Percentiles rank a stretch among this genome's conserved stretches.
These are phyloP conservation scores for Gnathonemus echidnorhynchus DNA, from an alignment of 2,113 vertebrate genomes.

Conservation along the genomic window DNA sequence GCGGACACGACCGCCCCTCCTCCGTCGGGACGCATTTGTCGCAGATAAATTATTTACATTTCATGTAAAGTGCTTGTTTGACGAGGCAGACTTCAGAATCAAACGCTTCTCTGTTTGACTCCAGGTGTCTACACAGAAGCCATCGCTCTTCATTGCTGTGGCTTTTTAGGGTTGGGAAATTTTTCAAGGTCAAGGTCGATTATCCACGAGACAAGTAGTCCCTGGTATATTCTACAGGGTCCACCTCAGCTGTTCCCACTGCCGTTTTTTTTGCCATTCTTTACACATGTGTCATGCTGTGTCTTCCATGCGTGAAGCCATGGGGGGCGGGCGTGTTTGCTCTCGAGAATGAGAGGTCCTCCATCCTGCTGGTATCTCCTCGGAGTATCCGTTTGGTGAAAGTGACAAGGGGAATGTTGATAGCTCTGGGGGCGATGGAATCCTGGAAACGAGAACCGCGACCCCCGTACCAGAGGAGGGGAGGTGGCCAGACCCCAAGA, in stretches of 20 bases:
- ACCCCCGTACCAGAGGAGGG: neutral
- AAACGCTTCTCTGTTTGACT: neutral
- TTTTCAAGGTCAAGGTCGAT: neutral
- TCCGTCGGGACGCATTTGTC: conserved; percentile 4
- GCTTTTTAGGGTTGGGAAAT: neutral
- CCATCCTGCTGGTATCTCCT: neutral
- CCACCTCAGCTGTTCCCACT: neutral
- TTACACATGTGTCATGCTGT: neutral
- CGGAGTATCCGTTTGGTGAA: neutral
- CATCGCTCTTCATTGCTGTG: neutral
- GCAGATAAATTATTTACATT: neutral
- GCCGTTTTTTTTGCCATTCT: neutral
- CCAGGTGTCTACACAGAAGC: neutral
- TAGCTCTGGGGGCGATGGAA: neutral
- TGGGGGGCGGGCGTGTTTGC: neutral
- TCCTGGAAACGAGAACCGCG: neutral
- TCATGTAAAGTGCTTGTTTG: neutral
- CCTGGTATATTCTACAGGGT: neutral
- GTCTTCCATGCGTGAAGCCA: neutral
- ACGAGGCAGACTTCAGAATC: neutral
- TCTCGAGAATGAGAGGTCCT: neutral
- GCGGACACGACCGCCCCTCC: neutral
- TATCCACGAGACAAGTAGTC: neutral
- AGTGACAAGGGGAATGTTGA: neutral
- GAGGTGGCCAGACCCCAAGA: neutral